phyloP scores from a whole-genome alignment of 2,113 vertebrate genomes.

The Aldabrachelys gigantea region DNA sequence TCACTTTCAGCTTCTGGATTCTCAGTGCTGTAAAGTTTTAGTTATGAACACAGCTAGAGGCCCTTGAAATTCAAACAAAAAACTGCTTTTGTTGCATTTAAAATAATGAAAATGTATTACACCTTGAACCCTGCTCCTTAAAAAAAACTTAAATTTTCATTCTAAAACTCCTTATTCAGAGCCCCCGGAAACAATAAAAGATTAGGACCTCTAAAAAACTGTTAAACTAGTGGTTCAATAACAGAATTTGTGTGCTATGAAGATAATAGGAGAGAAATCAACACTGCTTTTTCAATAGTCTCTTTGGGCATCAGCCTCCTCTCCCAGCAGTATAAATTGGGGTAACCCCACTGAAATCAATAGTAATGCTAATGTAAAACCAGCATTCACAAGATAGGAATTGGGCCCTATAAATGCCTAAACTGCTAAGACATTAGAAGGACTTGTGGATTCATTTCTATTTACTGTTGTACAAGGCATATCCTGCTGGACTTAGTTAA shows the following conservation, averaged over 20 bases:
- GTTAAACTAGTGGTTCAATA: slow-evolving; percentile 23
- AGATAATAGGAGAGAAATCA: slow-evolving; percentile 14
- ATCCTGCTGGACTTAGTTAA: background rate
- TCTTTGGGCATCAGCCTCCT: slow-evolving; percentile 13
- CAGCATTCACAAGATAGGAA: slow-evolving; percentile 21
- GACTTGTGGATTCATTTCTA: slow-evolving; percentile 52
- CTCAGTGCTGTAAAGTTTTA: background rate
- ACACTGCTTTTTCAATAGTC: slow-evolving; percentile 36
- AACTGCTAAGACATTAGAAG: slow-evolving; percentile 29
- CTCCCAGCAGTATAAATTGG: slow-evolving; percentile 17
- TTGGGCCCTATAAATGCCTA: slow-evolving; percentile 12
- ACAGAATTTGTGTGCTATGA: background rate
- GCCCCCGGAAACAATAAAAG: slow-evolving; percentile 9
- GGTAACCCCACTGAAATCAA: slow-evolving; percentile 40
- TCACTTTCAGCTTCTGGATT: background rate
- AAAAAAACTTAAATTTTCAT: slow-evolving; percentile 17
- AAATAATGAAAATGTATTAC: background rate
- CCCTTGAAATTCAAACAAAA: background rate
- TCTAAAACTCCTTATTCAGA: slow-evolving; percentile 6
- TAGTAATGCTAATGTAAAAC: slow-evolving; percentile 13
- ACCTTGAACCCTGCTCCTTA: background rate
- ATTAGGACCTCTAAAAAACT: slow-evolving; percentile 21
- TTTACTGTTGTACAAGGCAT: slow-evolving; percentile 32
- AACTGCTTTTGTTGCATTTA: background rate
- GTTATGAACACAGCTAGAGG: background rate